Conservation (phyloP, 2,797 vertebrate genomes). For the Sylvilagus floridanus region DNA sequence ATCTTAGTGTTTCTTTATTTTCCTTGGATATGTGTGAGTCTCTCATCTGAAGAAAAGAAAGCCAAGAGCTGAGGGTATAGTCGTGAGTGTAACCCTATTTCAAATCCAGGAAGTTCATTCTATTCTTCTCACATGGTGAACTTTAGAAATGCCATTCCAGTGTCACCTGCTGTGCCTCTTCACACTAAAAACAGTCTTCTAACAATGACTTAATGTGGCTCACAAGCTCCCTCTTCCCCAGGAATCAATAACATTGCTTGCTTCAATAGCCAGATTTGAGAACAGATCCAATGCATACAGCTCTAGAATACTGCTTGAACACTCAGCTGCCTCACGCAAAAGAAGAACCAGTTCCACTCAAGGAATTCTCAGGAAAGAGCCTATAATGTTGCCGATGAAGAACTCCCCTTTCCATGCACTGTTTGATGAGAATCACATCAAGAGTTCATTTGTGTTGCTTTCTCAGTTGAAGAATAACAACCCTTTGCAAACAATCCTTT, state of each 20-base stretch:
- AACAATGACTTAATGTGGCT: background rate
- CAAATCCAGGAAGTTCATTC: background rate
- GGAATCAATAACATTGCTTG: background rate
- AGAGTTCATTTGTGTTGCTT: background rate
- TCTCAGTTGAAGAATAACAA: background rate
- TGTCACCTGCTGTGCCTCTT: background rate
- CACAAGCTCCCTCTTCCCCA: rapidly evolving
- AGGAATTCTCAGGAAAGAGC: background rate
- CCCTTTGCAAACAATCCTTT: background rate
- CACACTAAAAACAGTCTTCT: background rate
- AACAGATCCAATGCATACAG: background rate
- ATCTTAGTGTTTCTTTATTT: background rate
- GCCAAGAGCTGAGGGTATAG: background rate
- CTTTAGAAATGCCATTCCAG: background rate
- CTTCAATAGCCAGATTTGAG: background rate
- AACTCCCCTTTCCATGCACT: rapidly evolving
- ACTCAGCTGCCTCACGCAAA: background rate
- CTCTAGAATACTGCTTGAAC: background rate
- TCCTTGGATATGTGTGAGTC: background rate
- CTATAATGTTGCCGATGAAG: background rate
- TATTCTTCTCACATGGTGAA: background rate
- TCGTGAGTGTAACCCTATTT: background rate
- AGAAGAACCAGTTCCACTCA: background rate
- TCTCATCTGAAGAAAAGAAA: background rate
- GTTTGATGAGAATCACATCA: background rate